phyloP scores from a whole-genome alignment of 1,140 invertebrate species.

The Phymastichus coffea region DNA sequence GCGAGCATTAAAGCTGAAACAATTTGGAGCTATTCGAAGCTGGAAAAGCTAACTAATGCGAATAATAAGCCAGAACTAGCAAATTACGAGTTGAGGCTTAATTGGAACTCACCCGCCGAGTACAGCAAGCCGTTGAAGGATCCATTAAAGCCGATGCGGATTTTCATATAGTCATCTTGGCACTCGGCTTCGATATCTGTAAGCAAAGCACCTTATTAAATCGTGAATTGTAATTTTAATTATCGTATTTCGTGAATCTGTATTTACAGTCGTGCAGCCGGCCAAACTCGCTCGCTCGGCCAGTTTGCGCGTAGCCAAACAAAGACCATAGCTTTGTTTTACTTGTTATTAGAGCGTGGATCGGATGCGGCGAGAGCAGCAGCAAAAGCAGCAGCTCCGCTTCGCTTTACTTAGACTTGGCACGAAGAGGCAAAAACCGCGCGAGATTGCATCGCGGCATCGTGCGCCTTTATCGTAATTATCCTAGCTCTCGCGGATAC shows the following conservation, averaged over 20 bases:
- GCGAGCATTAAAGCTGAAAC: too few relatives aligned
- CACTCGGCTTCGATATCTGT: slow-evolving; percentile 93
- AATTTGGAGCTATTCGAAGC: too few relatives aligned
- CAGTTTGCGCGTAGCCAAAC: slow-evolving; percentile 20
- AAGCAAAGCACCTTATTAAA: slow-evolving; percentile 33
- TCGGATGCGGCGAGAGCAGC: too few relatives aligned
- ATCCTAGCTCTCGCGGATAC: too few relatives aligned
- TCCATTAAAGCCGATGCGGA: slow-evolving; percentile 86
- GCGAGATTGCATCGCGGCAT: too few relatives aligned
- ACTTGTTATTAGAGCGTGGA: not conserved
- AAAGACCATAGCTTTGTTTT: not conserved
- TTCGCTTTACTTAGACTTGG: too few relatives aligned
- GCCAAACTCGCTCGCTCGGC: not conserved
- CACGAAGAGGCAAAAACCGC: too few relatives aligned
- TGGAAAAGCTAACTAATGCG: too few relatives aligned
- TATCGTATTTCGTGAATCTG: slow-evolving; percentile 27
- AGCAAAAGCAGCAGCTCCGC: too few relatives aligned
- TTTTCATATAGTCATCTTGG: slow-evolving; percentile 95
- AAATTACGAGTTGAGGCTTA: too few relatives aligned
- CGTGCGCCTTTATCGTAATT: too few relatives aligned
- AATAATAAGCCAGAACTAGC: too few relatives aligned
- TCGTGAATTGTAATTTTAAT: slow-evolving; percentile 22
- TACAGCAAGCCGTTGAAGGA: slow-evolving; percentile 87
- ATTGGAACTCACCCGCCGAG: slow-evolving; percentile 69
- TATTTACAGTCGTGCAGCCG: not conserved